Evolutionary conservation across 2,888 invertebrate species (phyloP), one percentile per base, ranked within the genome.

Genomic region (Caenorhabditis becei): DNA sequence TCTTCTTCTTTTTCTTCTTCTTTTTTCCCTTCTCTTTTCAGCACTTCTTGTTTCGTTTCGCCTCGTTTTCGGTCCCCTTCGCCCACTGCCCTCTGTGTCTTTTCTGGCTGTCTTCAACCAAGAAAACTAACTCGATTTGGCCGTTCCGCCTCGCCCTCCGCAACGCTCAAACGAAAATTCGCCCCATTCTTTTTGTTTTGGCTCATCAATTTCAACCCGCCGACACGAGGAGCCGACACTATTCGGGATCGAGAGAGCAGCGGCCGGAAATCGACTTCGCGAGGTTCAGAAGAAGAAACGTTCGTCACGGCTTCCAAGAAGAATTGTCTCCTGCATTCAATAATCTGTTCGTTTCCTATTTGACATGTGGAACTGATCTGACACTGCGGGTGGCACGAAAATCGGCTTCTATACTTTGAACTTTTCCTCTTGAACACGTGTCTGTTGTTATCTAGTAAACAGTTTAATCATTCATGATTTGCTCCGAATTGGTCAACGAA

Each of bases 51-150:
- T 37, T 35, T 16, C 47, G 28, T 28, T 54, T n/a, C 37, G 16
- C 26, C 26, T 51, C 70, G 24, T 70, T 51, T 65, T 49, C 41
- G 20, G 47, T 26, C 65, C 20, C 47, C 47, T n/a, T 47, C 47
- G 58, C 62, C 53, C 32, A 23, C 37, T 74, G 58, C 74, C 65
- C 74, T 74, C 74, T 66, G 65, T 65, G 58, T 11, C 44, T 53
- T 62, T 44, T 71, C 14, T 41, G 11, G 7, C 41, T 41, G 8
- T 41, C 28, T 47, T 44, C 28, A 44, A 66, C 51, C 11, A 65
- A 61, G 44, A 61, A 75, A 65, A 75, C 75, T 75, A 75, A 75
- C 75, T 75, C 75, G 75, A 75, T 75, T 75, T 75, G 61, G 75
- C 44, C 75, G 75, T 75, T 75, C 75, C 58, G 59, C 58, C 2